These are phyloP conservation scores for Apotomis turbidana DNA, from an alignment of 2,888 invertebrate genomes.

Conservation along the genomic window DNA sequence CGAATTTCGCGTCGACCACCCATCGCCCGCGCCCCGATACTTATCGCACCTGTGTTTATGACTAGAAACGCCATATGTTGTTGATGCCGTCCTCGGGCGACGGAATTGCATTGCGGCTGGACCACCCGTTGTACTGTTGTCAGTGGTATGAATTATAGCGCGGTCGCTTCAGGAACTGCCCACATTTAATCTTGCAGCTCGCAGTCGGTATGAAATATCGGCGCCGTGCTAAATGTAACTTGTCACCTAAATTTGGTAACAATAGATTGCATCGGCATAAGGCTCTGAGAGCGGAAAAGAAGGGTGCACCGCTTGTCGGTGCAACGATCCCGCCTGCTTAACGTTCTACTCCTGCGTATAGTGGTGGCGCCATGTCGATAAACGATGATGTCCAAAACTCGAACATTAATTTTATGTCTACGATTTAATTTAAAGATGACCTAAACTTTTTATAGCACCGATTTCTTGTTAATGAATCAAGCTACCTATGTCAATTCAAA, in stretches of 20 bases:
- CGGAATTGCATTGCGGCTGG: conserved; percentile 59
- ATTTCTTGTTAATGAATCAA: conserved; percentile 11
- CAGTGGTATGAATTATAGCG: conserved; percentile 52
- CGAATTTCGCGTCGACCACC: conserved; percentile 82
- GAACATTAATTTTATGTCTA: conserved; percentile 26
- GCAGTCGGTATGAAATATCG: conserved; percentile 3
- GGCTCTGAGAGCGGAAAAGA: conserved; percentile 52
- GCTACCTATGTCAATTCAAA: not conserved
- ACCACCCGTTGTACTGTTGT: conserved; percentile 66
- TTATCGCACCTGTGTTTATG: conserved; percentile 79
- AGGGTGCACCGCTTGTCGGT: conserved; percentile 63
- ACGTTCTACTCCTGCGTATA: conserved; percentile 53
- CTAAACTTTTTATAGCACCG: not conserved
- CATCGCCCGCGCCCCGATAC: conserved; percentile 72
- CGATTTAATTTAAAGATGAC: conserved; percentile 2
- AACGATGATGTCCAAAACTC: conserved; percentile 20
- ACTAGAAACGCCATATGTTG: conserved; percentile 70
- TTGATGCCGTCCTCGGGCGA: conserved; percentile 59
- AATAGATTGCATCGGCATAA: conserved; percentile 31
- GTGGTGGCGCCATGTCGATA: conserved; percentile 46
- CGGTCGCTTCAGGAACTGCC: conserved; percentile 15
- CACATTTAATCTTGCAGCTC: conserved; percentile 9
- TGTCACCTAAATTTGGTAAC: conserved; percentile 31
- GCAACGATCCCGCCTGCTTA: conserved; percentile 63
- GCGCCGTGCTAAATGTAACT: conserved; percentile 11